Base-by-base conservation (phyloP, 2,113 vertebrate species). In the Dromaius novaehollandiae region DNA sequence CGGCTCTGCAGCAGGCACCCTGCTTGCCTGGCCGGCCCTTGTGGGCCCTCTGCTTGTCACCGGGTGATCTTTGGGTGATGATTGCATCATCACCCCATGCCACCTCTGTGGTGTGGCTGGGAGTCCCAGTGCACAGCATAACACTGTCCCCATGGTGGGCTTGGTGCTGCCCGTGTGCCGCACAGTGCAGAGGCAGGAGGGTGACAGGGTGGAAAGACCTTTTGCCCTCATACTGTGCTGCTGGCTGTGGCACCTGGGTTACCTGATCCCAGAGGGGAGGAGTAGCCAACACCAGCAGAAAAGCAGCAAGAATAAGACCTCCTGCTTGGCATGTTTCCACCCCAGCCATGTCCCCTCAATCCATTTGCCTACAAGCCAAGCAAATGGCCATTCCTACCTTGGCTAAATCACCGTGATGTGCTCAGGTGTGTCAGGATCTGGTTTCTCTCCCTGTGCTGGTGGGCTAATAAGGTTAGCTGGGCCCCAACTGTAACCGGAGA, bases 401-500 rank as follows among this genome's bases (percentile, higher is more conserved):
- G 51, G 22, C 22, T 36, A 73, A 73, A 53, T 73, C 50, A 73
- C 25, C 50, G 11, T 0, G 1, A 5, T 19, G 48, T 18, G 65
- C 3, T 65, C 0, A 1, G 61, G 9, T 2, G 8, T 1, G 63
- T 9, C 63, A 0, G 55, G 63, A 42, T 32, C 74, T 2, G 6
- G 42, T 30, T 64, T 50, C 44, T 40, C 56, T 77, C 56, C n/a
- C 36, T 78, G 60, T 61, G 40, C 38, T 28, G 36, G 56, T 46
- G 38, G 51, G 28, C 20, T 2, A 1, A 10, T 68, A 50, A 17
- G 9, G 13, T 2, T 64, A 46, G 28, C 6, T 4, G n/a, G 64
- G 51, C 13, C 28, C 61, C 2, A 2, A 56, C 63, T 85, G 96
- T 93, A 97, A 97, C 74, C 0, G 4, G 95, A 98, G 93, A 85